Evolutionary conservation across 2,113 vertebrate species (phyloP), one percentile per base, ranked within the genome.

Genomic region (Eclectus roratus): DNA sequence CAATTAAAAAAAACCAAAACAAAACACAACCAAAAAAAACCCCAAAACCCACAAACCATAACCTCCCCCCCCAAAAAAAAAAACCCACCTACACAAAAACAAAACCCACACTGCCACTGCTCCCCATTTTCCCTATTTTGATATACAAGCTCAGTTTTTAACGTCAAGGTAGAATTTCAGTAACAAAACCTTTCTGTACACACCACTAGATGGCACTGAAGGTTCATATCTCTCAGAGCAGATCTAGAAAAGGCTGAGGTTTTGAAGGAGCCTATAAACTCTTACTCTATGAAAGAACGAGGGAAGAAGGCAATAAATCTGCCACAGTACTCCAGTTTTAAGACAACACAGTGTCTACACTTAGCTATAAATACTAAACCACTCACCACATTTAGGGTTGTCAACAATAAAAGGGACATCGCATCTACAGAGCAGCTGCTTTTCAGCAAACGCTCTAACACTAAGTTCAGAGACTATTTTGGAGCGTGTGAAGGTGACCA

Each of bases 201-300:
- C 14, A 84, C 86, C 92, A 73, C 91, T 87, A 95, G 76, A 82
- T 94, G 97, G 86, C 91, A 82, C 68, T 83, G 39, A 80, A 85
- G 31, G 10, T 4, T 80, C 37, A 88, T 12, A 49, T 58, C 19
- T 11, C 43, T 7, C 19, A 85, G 10, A 80, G 19, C 8, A 47
- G 15, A 4, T 6, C 1, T 1, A 15, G 10, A 29, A 74, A 49
- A 70, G 10, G 14, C 60, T 53, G 12, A 6, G 1, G 17, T 43
- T 77, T 58, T 19, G 7, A 60, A 77, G 2, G 6, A 27, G 39
- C 19, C 27, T 25, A n/a, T 5, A 35, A 94, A 80, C 4, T 21
- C n/a, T 16, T 56, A 28, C 21, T 47, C 25, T 6, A 6, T 24
- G 17, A 50, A 56, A 63, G 43, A 71, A 8, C 2, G 25, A 65